Base-by-base conservation (phyloP, 1,140 invertebrate genomes). In the Sminthurinus signatus region DNA sequence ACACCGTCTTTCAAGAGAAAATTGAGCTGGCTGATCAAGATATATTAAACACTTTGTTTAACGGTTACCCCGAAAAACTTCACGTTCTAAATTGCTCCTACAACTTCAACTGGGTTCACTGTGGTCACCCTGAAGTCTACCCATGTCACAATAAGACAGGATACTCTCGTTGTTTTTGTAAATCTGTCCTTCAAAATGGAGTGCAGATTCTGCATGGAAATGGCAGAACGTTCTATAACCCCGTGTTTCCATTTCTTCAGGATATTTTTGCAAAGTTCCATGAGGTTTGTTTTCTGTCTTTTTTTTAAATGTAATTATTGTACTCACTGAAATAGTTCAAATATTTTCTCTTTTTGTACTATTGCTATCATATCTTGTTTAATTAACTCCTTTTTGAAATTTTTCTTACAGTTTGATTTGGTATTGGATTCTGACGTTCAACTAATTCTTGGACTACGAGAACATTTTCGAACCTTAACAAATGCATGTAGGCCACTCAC, bases 11-110 rank as follows among this genome's bases (percentile, higher is more conserved):
- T 77, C 88, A 85, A 71, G 74, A 88, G 10, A 87, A 91, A 73
- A 92, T 96, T 51, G 93, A 89, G 2, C 96, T 91, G 90, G 94
- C 93, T 17, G 93, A 97, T 79, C 94, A 97, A 78, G 93, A 96
- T 80, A 91, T 97, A 62, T 91, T 96, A 67, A 97, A 97, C 75
- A 93, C 96, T 68, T 88, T 95, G 72, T 96, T 96, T 76, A 88
- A 93, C 77, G 89, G 86, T 77, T 86, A 94, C 81, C 86, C 89
- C 72, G 89, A 89, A 61, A 86, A 88, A 72, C 77, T 96, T 17
- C 86, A 86, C 44, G 8, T 19, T 8, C 44, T 48, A 8, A 17
- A 27, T 0, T 96, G 93, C 75, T 81, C 88, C 55, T 93, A 88
- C 78, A 97, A 96, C 77, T 96, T 54, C 25, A 28, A 54, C 19